phyloP scores from a whole-genome alignment of 92 coral and sea anemone species.

The Zoanthus sociatus region DNA sequence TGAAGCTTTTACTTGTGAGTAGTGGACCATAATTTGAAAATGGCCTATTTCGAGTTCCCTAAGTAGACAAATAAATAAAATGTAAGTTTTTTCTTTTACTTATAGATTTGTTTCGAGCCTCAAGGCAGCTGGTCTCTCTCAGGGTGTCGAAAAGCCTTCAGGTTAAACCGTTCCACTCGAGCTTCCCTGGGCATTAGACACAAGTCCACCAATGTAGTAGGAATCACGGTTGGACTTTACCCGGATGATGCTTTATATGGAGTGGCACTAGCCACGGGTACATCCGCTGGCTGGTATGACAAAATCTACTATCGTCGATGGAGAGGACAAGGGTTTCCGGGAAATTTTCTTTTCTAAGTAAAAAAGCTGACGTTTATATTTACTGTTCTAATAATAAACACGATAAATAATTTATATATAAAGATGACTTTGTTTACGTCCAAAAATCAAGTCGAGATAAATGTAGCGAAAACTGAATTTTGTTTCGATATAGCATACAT shows the following conservation, averaged over 20 bases:
- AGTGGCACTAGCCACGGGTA: constrained; percentile 82
- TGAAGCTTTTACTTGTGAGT: too few relatives aligned
- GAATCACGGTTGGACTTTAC: constrained; percentile 79
- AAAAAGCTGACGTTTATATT: not conserved
- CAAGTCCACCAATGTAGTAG: constrained; percentile 76
- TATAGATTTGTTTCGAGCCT: constrained; percentile 87
- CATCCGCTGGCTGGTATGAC: constrained; percentile 82
- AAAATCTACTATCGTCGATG: constrained; percentile 83
- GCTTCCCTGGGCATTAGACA: constrained; percentile 80
- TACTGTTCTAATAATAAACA: too few relatives aligned
- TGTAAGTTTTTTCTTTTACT: not conserved
- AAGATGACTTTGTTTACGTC: too few relatives aligned
- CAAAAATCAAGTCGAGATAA: too few relatives aligned
- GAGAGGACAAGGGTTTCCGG: constrained; percentile 84
- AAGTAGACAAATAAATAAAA: too few relatives aligned
- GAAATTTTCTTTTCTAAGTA: constrained; percentile 53
- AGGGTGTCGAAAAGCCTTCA: constrained; percentile 75
- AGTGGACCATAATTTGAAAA: too few relatives aligned
- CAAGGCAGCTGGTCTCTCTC: constrained; percentile 85
- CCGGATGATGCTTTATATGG: constrained; percentile 86
- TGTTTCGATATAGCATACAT: too few relatives aligned
- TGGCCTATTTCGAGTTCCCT: too few relatives aligned
- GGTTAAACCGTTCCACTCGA: constrained; percentile 79
- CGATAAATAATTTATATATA: not conserved
- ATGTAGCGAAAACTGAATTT: too few relatives aligned